phyloP scores from a whole-genome alignment of 2,113 vertebrate species.

The pig (Sus scrofa) region T2T-Sscrofa CM000812.6:191063001-191063500 shows the following conservation, averaged over 20 bases:
- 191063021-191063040: neutral
- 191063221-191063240: neutral
- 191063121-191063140: neutral
- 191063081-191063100: neutral
- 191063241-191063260: neutral
- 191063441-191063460: neutral
- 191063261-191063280: neutral
- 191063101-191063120: neutral
- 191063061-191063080: conserved; percentile 15
- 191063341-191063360: neutral
- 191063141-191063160: neutral
- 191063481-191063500: neutral
- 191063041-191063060: conserved; percentile 1
- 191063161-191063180: neutral
- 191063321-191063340: neutral
- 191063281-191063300: neutral
- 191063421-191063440: neutral
- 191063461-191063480: neutral
- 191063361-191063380: conserved; percentile 4
- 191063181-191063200: conserved; percentile 48
- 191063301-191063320: conserved; percentile 27
- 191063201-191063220: neutral
- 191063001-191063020: neutral
- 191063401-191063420: neutral
- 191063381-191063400: neutral